Conservation (phyloP, 2,888 invertebrate species). For the Aphidius colemani region DNA sequence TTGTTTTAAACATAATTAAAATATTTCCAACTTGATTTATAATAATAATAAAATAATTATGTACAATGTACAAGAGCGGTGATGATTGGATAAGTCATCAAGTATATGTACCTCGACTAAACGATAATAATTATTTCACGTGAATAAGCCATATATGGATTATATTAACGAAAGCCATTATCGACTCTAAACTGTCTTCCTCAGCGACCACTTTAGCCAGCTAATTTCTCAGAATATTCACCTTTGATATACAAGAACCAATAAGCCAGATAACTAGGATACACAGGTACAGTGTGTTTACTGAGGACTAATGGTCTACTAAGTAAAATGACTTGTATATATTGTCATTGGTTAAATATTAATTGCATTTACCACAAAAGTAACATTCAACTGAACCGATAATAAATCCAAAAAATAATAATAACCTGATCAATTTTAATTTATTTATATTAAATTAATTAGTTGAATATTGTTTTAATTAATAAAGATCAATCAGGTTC, state of each 20-base stretch:
- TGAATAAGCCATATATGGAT: slow-evolving; percentile 30
- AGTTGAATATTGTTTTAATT: no score
- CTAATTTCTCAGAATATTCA: slow-evolving; percentile 2
- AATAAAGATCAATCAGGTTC: no score
- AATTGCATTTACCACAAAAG: no score
- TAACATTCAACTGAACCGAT: no score
- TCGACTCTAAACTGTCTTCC: slow-evolving; percentile 31
- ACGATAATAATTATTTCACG: slow-evolving; percentile 21
- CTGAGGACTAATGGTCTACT: background rate
- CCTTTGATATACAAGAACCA: slow-evolving; percentile 1
- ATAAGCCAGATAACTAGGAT: background rate
- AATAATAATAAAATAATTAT: no score
- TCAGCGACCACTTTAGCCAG: slow-evolving; percentile 7
- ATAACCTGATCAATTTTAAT: no score
- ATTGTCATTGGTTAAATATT: no score
- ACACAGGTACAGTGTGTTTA: background rate
- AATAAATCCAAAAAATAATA: no score
- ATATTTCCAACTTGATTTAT: no score
- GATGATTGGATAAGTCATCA: background rate
- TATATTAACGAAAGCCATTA: slow-evolving; percentile 35
- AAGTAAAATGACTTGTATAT: no score
- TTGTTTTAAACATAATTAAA: no score
- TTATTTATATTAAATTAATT: no score
- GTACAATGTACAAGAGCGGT: background rate
- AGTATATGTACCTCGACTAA: slow-evolving; percentile 11